A percentile compares a stretch with the other conserved stretches of the same genome.
phyloP scores from a whole-genome alignment of 2,888 invertebrate species.

The Epirrhoe alternata region DNA sequence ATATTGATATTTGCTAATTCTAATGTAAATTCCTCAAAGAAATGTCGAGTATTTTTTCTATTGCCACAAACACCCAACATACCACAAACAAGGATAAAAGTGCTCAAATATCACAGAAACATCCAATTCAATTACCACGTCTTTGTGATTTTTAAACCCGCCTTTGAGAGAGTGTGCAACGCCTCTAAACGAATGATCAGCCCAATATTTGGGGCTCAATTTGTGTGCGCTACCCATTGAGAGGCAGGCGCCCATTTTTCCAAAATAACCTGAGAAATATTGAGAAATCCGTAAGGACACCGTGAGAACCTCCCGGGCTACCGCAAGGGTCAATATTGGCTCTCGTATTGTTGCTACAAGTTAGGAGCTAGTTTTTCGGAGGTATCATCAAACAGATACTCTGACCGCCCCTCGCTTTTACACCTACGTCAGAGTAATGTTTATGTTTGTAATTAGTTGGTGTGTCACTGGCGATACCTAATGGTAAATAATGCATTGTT shows the following conservation, averaged over 20 bases:
- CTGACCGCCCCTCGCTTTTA: conserved; percentile 71
- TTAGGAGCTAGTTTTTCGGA: conserved; percentile 66
- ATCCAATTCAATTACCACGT: conserved; percentile 78
- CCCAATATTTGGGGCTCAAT: conserved; percentile 77
- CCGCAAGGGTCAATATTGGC: conserved; percentile 76
- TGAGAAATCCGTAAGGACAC: conserved; percentile 68
- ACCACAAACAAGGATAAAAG: conserved; percentile 71
- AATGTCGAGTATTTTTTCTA: conserved; percentile 6
- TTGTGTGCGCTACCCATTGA: conserved; percentile 71
- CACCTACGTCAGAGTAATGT: conserved; percentile 77
- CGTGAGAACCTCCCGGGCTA: conserved; percentile 75
- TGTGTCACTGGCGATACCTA: conserved; percentile 81
- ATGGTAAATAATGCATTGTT: conserved; percentile 84
- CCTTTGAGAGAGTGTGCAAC: conserved; percentile 60
- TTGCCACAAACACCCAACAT: conserved; percentile 47
- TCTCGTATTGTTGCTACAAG: conserved; percentile 67
- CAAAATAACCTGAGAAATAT: conserved; percentile 71
- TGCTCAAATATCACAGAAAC: conserved; percentile 71
- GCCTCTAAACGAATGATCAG: conserved; percentile 73
- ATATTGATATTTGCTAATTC: background rate
- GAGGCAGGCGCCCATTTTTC: conserved; percentile 69
- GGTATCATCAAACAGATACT: conserved; percentile 62
- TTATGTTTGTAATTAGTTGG: conserved; percentile 79
- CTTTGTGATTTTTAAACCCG: conserved; percentile 81
- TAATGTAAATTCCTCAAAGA: background rate